Evolutionary conservation across 2,888 invertebrate genomes (phyloP), one percentile per base, ranked within the genome.

Genomic region (Myopa testacea): DNA sequence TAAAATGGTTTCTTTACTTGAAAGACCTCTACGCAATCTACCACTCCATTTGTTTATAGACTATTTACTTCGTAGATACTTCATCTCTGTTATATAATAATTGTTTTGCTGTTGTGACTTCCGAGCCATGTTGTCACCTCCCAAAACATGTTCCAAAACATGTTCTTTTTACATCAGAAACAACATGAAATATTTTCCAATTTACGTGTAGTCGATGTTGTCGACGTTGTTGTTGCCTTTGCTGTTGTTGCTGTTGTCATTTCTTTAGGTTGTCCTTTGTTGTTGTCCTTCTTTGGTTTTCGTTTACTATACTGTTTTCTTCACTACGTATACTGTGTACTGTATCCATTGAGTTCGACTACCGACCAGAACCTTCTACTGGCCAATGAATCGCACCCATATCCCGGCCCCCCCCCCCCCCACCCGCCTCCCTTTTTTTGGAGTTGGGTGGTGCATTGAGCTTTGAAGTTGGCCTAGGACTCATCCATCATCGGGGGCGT

Each of bases 181-280:
- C 52, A n/a, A 62, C 60, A 65, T 26, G 50, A 62, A 68, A 78
- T 75, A 78, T 78, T 78, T 78, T 78, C 78, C 78, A 78, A 78
- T 78, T 75, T 75, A 67, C 68, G 65, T 38, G 73, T 40, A 67
- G 63, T 58, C 45, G 45, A 45, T 45, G 45, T 45, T 45, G 45
- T 3, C 45, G 40, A 40, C 40, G 38, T 60, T 55, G 52, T 8
- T 40, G 37, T 55, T 71, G 4, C 52, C 38, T 58, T 55, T 71
- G 52, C 14, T 8, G 14, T 19, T 26, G 26, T 26, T 26, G 26
- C 2, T 26, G 26, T 26, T 26, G 26, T n/a, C 37, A 58, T 62
- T 62, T 40, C 40, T 40, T n/a, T 19, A 26, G 26, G n/a, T 58
- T 62, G 26, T 73, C 8, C 8, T 26, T 63, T 63, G 60, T 45